phyloP scores from a whole-genome alignment of 2,888 invertebrate species.

The Ephialtes manifestator region DNA sequence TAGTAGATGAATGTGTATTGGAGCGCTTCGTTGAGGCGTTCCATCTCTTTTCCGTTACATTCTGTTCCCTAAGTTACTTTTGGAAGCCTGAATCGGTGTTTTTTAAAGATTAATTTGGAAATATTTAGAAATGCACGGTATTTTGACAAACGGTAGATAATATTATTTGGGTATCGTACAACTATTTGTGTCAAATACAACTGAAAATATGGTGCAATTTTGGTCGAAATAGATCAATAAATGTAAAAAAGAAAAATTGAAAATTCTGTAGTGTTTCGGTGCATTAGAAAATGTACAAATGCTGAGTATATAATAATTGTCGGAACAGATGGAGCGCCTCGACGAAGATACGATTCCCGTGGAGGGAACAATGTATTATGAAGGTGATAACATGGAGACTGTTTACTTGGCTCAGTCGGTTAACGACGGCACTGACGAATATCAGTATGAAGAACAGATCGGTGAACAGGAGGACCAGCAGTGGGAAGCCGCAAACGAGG shows the following conservation, averaged over 20 bases:
- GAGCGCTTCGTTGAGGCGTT: constrained; percentile 58
- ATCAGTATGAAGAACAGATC: constrained; percentile 77
- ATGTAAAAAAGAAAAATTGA: neutral
- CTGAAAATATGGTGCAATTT: neutral
- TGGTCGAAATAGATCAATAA: neutral
- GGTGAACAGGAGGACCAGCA: constrained; percentile 79
- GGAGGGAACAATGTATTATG: constrained; percentile 84
- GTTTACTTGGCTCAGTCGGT: constrained; percentile 81
- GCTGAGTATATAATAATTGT: constrained; percentile 44
- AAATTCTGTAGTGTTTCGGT: constrained; percentile 1
- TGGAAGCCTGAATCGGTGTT: constrained; percentile 27
- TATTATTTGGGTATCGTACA: neutral
- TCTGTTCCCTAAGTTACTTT: constrained; percentile 36
- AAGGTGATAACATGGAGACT: constrained; percentile 83
- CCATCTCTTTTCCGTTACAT: constrained; percentile 56
- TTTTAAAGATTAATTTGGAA: neutral
- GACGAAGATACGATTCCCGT: constrained; percentile 81
- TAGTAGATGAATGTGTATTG: constrained; percentile 13
- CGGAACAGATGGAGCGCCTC: constrained; percentile 79
- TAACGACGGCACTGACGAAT: constrained; percentile 78
- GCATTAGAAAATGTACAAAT: constrained; percentile 11
- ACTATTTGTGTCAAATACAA: neutral
- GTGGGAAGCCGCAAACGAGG: constrained; percentile 80
- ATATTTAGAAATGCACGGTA: neutral
- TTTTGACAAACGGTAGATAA: neutral